These are phyloP conservation scores for Hydrozoanthus tunicans DNA, from an alignment of 64 coral and sea anemone genomes.

Conservation along the genomic window DNA sequence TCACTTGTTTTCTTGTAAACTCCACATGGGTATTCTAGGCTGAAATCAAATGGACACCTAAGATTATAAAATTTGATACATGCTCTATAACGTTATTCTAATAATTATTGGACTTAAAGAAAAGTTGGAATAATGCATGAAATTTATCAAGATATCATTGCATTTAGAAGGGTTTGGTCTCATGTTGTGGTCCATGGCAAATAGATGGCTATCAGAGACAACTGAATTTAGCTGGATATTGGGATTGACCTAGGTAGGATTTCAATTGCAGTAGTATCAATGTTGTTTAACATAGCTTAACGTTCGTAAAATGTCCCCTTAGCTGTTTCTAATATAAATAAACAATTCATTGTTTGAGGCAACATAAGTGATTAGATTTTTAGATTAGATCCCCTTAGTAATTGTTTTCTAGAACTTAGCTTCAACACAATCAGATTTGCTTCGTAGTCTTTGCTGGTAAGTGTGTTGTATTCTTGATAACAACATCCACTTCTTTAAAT, in stretches of 20 bases:
- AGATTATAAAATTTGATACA: slow-evolving; percentile 56
- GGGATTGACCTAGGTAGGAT: slow-evolving; percentile 56
- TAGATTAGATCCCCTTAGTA: no score
- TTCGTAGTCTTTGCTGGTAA: no score
- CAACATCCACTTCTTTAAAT: no score
- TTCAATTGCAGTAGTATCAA: slow-evolving; percentile 64
- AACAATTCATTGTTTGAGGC: no score
- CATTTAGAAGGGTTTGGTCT: slow-evolving; percentile 61
- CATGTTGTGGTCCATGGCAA: slow-evolving; percentile 63
- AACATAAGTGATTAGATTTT: no score
- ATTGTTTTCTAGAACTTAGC: no score
- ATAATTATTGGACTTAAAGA: slow-evolving; percentile 61
- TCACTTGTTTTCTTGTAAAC: slow-evolving; percentile 50
- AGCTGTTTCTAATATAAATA: no score
- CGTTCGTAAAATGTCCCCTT: no score
- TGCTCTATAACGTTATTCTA: slow-evolving; percentile 52
- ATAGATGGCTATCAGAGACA: background rate
- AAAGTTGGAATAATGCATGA: slow-evolving; percentile 59
- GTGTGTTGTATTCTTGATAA: no score
- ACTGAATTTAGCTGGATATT: slow-evolving; percentile 29
- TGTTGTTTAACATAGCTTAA: slow-evolving; percentile 20
- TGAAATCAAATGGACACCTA: slow-evolving; percentile 59
- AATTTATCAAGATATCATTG: slow-evolving; percentile 71
- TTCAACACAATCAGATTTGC: no score
- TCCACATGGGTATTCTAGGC: slow-evolving; percentile 64